Evolutionary conservation across 2,797 vertebrate species (phyloP).

Genomic region (Psittacula derbiana): DNA sequence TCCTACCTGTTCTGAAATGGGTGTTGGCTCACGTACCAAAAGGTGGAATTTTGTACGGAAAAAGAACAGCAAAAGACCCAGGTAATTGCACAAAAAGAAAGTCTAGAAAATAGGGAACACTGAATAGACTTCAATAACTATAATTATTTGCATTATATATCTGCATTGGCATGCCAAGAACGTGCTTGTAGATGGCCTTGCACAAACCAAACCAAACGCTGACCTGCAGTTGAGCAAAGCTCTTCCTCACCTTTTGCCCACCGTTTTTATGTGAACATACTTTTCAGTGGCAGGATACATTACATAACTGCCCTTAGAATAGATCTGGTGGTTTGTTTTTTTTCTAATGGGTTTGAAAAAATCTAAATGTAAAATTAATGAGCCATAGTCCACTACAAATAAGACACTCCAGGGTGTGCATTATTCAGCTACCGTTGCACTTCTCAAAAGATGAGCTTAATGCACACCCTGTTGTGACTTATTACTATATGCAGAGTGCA

Average conservation of each 20-base stretch:
- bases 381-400: constrained; percentile 60
- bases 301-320: constrained; percentile 23
- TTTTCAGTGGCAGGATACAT: constrained; percentile 3
- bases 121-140: not conserved
- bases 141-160: not conserved
- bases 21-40: not conserved
- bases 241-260: not conserved
- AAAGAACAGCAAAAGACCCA: not conserved
- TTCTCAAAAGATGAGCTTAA: constrained; percentile 56
- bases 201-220: not conserved
- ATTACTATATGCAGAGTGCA: constrained; percentile 56
- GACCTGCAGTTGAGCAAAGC: not conserved
- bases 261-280: not conserved
- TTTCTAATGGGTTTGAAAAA: not conserved
- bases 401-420: constrained; percentile 46
- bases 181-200: accelerated
- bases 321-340: not conserved
- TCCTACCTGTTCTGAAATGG: not conserved
- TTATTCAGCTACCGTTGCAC: constrained; percentile 47
- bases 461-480: constrained; percentile 61
- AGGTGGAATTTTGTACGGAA: not conserved
- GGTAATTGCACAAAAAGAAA: not conserved
- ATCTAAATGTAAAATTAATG: constrained; percentile 64
- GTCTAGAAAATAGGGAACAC: not conserved
- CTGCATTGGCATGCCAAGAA: not conserved